Conservation (phyloP, 2,113 vertebrate genomes). For the Lutjanus erythropterus region DNA sequence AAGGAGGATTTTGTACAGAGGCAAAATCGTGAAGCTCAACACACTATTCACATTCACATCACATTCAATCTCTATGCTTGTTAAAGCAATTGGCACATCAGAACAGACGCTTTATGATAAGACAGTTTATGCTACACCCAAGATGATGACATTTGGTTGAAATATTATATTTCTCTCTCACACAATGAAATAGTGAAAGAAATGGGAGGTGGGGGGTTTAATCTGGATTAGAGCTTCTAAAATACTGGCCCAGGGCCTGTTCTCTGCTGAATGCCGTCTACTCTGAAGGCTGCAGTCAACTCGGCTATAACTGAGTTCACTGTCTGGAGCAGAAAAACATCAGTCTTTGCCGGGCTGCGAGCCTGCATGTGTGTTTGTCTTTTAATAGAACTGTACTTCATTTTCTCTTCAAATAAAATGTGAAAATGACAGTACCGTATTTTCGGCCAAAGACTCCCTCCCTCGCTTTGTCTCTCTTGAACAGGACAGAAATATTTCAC, state of each 20-base stretch:
- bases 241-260: constrained; percentile 76
- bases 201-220: constrained; percentile 68
- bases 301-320: constrained; percentile 61
- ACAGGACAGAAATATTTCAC: constrained; percentile 54
- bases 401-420: constrained; percentile 64
- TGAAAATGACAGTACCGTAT: constrained; percentile 54
- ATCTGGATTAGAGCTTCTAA: constrained; percentile 81
- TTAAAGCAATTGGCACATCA: constrained; percentile 75
- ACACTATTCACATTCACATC: constrained; percentile 67
- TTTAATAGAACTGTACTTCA: constrained; percentile 58
- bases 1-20: constrained; percentile 63
- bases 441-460: constrained; percentile 34
- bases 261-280: constrained; percentile 60
- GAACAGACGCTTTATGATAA: constrained; percentile 67
- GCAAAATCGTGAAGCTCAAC: constrained; percentile 56
- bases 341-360: constrained; percentile 32
- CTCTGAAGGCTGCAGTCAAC: constrained; percentile 64
- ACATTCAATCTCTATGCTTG: constrained; percentile 67
- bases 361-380: constrained; percentile 59
- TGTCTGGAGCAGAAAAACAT: constrained; percentile 60
- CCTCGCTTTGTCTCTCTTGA: constrained; percentile 31
- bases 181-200: constrained; percentile 70
- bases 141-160: constrained; percentile 82
- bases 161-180: constrained; percentile 70
- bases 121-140: constrained; percentile 70